Base-by-base conservation (phyloP, 2,888 invertebrate genomes). In the Rugalucina vietnamica region DNA sequence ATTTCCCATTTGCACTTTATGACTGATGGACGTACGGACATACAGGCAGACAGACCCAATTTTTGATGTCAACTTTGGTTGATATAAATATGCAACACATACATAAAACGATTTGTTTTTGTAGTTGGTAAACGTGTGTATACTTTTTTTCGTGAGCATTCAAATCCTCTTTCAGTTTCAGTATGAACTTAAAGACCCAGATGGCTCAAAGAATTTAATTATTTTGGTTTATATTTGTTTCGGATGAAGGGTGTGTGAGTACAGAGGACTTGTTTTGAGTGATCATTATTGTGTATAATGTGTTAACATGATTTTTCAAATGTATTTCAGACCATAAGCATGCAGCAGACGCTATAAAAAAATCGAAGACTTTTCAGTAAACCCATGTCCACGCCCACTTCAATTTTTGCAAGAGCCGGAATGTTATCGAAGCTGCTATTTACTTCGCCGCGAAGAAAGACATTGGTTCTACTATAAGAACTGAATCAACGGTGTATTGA, bases 391-490 rank as follows among this genome's bases (percentile, higher is more conserved):
- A 32, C 12, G 5, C 69, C 24, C 36, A 34, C 34, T 32, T 18
- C 24, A n/a, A n/a, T n/a, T n/a, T n/a, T n/a, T n/a, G n/a, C n/a
- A 69, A 69, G 69, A 69, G 69, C 29, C 34, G 29, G 69, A 69
- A 32, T 69, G 69, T 32, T 14, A 32, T 69, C 18, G 36, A 36
- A 24, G 32, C 69, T 12, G 69, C 69, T 36, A 69, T 69, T 4
- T 69, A 69, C 69, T 69, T 69, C 32, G 69, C 69, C 8, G 69
- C 69, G 36, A 69, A 69, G 69, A 32, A 29, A 14, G 69, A 69
- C 69, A 32, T 69, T 24, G 34, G 27, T 32, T 69, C 18, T 69
- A 32, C 27, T 69, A 8, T 24, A 24, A 34, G 69, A 32, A 29
- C 32, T 69, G 69, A 69, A 69, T 24, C 34, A 32, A 69, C 69